These are phyloP conservation scores for Myripristis murdjan DNA, from an alignment of 2,797 vertebrate genomes.

Conservation along the genomic window DNA sequence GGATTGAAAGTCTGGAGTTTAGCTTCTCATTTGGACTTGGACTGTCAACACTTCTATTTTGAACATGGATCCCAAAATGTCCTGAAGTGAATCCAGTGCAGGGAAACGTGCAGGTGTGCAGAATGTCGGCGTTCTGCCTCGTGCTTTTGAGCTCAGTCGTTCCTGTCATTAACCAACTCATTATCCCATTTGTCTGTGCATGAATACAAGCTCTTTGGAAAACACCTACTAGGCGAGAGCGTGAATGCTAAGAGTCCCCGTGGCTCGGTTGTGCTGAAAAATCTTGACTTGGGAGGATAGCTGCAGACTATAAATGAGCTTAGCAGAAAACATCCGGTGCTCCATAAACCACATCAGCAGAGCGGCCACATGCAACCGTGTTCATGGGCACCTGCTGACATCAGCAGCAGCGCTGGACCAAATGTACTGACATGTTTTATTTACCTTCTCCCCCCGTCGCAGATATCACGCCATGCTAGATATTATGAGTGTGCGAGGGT, in stretches of 20 bases:
- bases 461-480: slow-evolving; percentile 8
- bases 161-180: neutral
- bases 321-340: slow-evolving; percentile 57
- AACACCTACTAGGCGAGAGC: slow-evolving; percentile 13
- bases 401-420: slow-evolving; percentile 68
- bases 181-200: neutral
- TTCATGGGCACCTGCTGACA: slow-evolving; percentile 66
- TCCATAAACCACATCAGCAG: slow-evolving; percentile 74
- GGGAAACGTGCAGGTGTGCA: neutral
- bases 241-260: slow-evolving; percentile 14
- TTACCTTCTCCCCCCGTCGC: slow-evolving; percentile 36
- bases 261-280: slow-evolving; percentile 10
- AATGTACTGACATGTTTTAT: slow-evolving; percentile 66
- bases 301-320: slow-evolving; percentile 57
- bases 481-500: neutral
- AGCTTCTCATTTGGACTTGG: too few relatives aligned
- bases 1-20: too few relatives aligned
- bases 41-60: too few relatives aligned
- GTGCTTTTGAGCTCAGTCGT: slow-evolving; percentile 14
- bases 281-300: slow-evolving; percentile 33
- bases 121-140: neutral
- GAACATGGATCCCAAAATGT: too few relatives aligned
- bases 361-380: slow-evolving; percentile 73
- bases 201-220: slow-evolving; percentile 23
- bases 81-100: neutral